Base-by-base conservation (phyloP, 2,888 invertebrate genomes). In the Eupithecia dodoneata region DNA sequence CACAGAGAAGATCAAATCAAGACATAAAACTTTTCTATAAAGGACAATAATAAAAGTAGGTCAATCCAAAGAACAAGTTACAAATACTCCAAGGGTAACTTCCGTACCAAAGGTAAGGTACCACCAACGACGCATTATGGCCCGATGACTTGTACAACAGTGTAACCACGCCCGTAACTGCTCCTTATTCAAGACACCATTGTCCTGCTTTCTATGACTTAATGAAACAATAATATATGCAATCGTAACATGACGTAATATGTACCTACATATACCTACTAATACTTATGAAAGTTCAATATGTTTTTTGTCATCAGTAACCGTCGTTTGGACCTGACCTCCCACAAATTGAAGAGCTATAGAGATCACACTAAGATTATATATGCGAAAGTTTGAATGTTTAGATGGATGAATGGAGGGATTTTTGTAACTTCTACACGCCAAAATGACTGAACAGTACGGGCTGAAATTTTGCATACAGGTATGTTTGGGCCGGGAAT, bases 121-220 rank as follows among this genome's bases (percentile, higher is more conserved):
- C 63, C 63, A 66, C 66, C 66, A 42, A 13, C 66, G 45, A 45
- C 18, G 18, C 45, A 47, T 69, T 69, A 55, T 18, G 69, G n/a
- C n/a, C 12, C 69, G 10, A 47, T 66, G 66, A 66, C 66, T 59
- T n/a, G 71, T 15, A 66, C 66, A 66, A 69, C 18, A 47, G 45
- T 70, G 47, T 13, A 45, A 49, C 70, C 70, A 6, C 70, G 49
- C 70, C 70, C 1, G 45, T 44, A 18, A 70, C 70, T 47, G 18
- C 15, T 69, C 1, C 10, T 10, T 45, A 70, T 45, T 45, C 69
- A 9, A 63, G 66, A 0, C 30, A 5, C 70, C 70, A 70, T 70
- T 70, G 70, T 70, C 47, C 49, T 70, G 70, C 70, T 70, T 70
- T 70, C 70, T 70, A 70, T 47, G 47, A 47, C 70, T 41, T 70